Evolutionary conservation across 2,797 vertebrate genomes (phyloP), one percentile per base, ranked within the genome.

Genomic region (Paguma larvata): DNA sequence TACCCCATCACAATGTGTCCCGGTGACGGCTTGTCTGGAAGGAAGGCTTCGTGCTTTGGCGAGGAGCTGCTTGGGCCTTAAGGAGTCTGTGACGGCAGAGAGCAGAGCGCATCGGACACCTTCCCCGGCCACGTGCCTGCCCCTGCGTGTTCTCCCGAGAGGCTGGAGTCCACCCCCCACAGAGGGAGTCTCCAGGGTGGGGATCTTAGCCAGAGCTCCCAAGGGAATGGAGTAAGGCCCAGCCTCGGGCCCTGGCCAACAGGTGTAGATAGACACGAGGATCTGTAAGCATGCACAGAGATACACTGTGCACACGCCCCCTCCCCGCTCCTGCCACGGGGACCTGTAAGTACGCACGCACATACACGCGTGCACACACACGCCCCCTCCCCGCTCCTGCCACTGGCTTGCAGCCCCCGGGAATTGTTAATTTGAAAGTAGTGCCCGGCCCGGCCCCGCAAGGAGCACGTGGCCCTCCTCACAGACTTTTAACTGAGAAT

Each of bases 211-310:
- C n/a, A n/a, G 19, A 34, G 38, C 63, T 19, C 34, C 27, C 0
- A 0, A 13, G 27, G 32, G 56, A 19, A n/a, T 0, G 18, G n/a
- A 21, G 30, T 5, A 0, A 19, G 16, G 14, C 7, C 32, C 38
- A 11, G 2, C 51, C 15, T 13, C 0, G 0, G 32, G 44, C 73
- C 12, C 48, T 32, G 7, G 75, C 10, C 21, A 8, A 2, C 21
- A 12, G 56, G 13, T 2, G 2, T 18, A 62, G 25, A 30, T 23
- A 9, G 80, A 75, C 9, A 0, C 1, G 0, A 13, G 8, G 14
- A 16, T 59, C 16, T 1, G 2, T 12, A 9, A 0, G 3, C n/a
- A 4, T 1, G 46, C 78, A 0, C 4, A 19, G 30, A 7, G 2
- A 30, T 11, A 38, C 13, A 9, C 38, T 21, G 5, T 30, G 27